phyloP scores from a whole-genome alignment of 2,797 vertebrate genomes.

The Silurus lanzhouensis region DNA sequence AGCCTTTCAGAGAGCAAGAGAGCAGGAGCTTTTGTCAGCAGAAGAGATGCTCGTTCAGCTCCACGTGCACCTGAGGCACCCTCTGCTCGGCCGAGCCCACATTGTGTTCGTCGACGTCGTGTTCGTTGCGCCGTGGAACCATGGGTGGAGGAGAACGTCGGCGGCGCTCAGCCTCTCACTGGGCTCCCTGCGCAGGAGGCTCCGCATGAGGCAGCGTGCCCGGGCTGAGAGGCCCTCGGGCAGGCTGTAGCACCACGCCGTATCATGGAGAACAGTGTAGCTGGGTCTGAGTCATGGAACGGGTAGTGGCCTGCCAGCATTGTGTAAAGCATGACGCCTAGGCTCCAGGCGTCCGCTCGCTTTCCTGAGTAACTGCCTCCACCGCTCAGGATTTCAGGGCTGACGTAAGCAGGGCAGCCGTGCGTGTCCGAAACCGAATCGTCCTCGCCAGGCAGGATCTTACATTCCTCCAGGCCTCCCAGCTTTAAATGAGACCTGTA shows the following conservation, averaged over 20 bases:
- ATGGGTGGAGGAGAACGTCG: slow-evolving; percentile 82
- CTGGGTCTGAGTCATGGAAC: slow-evolving; percentile 84
- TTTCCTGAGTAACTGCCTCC: slow-evolving; percentile 82
- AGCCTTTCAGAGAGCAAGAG: slow-evolving; percentile 59
- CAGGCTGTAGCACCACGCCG: slow-evolving; percentile 78
- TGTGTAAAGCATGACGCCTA: slow-evolving; percentile 86
- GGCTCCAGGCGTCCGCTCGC: slow-evolving; percentile 85
- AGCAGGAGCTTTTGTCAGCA: slow-evolving; percentile 66
- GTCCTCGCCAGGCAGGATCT: slow-evolving; percentile 70
- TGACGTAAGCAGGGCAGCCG: slow-evolving; percentile 88
- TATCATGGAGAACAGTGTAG: slow-evolving; percentile 83
- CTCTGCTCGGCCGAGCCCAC: slow-evolving; percentile 70
- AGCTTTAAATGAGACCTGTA: slow-evolving; percentile 79
- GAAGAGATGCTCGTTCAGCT: slow-evolving; percentile 71
- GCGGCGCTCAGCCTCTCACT: slow-evolving; percentile 76
- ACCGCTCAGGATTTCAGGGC: slow-evolving; percentile 84
- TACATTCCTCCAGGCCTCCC: slow-evolving; percentile 83
- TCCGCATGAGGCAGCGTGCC: slow-evolving; percentile 81
- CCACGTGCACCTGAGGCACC: slow-evolving; percentile 73
- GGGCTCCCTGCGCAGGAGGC: slow-evolving; percentile 83
- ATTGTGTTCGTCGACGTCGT: slow-evolving; percentile 65
- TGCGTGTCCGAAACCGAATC: slow-evolving; percentile 84
- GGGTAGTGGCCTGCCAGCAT: slow-evolving; percentile 87
- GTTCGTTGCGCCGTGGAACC: slow-evolving; percentile 71
- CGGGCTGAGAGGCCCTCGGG: slow-evolving; percentile 78